Base-by-base conservation (phyloP, 2,113 vertebrate genomes). In the Rana temporaria region DNA sequence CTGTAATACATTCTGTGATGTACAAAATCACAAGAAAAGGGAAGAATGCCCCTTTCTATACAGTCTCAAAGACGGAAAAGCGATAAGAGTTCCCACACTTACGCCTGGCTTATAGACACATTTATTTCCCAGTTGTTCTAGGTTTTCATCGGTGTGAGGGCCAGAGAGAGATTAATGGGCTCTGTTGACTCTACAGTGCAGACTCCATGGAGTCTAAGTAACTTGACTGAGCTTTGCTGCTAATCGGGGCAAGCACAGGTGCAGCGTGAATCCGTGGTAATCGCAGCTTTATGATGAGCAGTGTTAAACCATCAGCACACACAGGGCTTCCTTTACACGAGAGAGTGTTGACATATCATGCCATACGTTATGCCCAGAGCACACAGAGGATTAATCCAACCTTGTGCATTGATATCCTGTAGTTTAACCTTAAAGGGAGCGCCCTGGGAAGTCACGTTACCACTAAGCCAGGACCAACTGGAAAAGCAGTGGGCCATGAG, bases 91-190 rank as follows among this genome's bases (percentile, higher is more conserved):
- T n/a, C 56, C 56, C 6, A 18, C 8, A 59, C 56, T 4, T 16
- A n/a, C 56, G 56, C 56, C 56, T 19, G 6, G 56, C 17, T 59
- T 59, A 59, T 19, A 59, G 18, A 71, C 14, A 71, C 20, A 26
- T 4, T 53, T 55, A 26, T 30, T 55, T 16, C 53, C 11, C 68
- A 71, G 68, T 48, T 71, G 48, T 18, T 76, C 32, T 60, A 15
- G 15, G 73, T 4, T 26, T 48, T 68, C 20, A 86, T 59, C 9
- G 67, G 85, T 60, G 19, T 82, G 3, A 42, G 2, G 14, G 14
- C 68, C 48, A 52, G 78, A 84, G 85, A 88, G 68, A 18, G 85
- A 78, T 67, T 89, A 89, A 86, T 88, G 87, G 90, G 81, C 87
- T 81, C 84, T 86, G 84, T 84, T 85, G 87, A 88, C 66, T 87